Evolutionary conservation across 2,113 vertebrate species (phyloP).

Genomic region (Oncorhynchus nerka): DNA sequence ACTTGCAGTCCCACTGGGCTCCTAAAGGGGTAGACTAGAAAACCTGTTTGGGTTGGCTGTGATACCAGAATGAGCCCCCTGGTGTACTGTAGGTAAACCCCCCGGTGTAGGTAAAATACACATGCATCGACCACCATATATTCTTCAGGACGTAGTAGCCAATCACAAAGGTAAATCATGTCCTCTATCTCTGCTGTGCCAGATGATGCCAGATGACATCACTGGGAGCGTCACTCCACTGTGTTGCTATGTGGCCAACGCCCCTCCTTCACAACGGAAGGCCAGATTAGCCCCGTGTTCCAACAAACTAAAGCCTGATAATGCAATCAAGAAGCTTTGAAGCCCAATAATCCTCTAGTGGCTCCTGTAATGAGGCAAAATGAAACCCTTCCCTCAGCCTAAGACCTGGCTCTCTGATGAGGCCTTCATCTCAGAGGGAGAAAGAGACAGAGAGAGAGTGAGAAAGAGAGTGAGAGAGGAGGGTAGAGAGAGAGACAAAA

Average conservation of each 20-base stretch:
- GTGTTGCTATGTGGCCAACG: slow-evolving; percentile 26
- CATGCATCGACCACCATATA: no score
- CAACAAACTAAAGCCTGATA: slow-evolving; percentile 63
- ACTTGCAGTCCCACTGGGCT: slow-evolving; percentile 36
- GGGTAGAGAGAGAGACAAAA: not conserved
- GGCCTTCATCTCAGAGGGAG: slow-evolving; percentile 33
- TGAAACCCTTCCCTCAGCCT: slow-evolving; percentile 61
- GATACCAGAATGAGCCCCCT: slow-evolving; percentile 41
- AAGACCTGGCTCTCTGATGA: slow-evolving; percentile 53
- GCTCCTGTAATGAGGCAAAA: slow-evolving; percentile 63
- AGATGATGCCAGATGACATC: not conserved
- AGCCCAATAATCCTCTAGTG: slow-evolving; percentile 60
- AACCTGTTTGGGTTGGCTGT: slow-evolving; percentile 74
- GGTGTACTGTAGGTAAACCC: no score
- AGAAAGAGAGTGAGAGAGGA: not conserved
- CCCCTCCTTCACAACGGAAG: slow-evolving; percentile 34
- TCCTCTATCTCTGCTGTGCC: not conserved
- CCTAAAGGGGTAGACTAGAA: slow-evolving; percentile 67
- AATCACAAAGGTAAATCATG: not conserved
- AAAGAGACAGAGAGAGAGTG: not conserved
- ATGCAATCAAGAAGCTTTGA: slow-evolving; percentile 69
- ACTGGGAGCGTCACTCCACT: slow-evolving; percentile 5
- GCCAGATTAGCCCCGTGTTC: not conserved
- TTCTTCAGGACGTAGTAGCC: no score
- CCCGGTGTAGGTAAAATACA: no score